These are phyloP conservation scores for Microchirus variegatus DNA, from an alignment of 2,797 vertebrate genomes.

Conservation along the genomic window DNA sequence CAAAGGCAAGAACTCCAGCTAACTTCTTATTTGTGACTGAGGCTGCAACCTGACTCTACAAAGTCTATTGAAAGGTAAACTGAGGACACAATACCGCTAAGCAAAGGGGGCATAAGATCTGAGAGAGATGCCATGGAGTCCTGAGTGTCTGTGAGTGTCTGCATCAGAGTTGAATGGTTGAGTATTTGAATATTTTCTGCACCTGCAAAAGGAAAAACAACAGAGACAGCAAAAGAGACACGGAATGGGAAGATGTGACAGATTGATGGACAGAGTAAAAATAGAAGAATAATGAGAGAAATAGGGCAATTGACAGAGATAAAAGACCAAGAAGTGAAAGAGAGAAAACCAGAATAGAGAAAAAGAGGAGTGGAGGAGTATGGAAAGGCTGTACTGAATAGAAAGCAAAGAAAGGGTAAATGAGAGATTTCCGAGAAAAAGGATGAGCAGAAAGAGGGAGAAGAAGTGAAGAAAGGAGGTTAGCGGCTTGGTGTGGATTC, in stretches of 20 bases:
- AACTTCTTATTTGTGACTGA: slow-evolving; percentile 48
- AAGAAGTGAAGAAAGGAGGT: slow-evolving; percentile 46
- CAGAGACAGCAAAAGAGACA: slow-evolving; percentile 58
- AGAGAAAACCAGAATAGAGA: slow-evolving; percentile 24
- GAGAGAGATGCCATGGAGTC: slow-evolving; percentile 46
- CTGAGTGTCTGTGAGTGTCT: slow-evolving; percentile 29
- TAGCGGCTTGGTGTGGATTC: slow-evolving; percentile 38
- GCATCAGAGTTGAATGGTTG: slow-evolving; percentile 25
- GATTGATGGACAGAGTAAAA: slow-evolving; percentile 37
- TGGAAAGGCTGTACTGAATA: slow-evolving; percentile 39
- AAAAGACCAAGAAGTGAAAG: slow-evolving; percentile 24
- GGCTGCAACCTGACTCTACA: slow-evolving; percentile 46
- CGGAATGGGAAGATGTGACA: slow-evolving; percentile 40
- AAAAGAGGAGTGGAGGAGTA: slow-evolving; percentile 20
- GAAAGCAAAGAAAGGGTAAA: slow-evolving; percentile 25
- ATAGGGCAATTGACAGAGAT: slow-evolving; percentile 17
- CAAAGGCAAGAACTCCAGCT: slow-evolving; percentile 28
- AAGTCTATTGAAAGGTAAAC: slow-evolving; percentile 47
- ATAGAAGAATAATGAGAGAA: slow-evolving; percentile 30
- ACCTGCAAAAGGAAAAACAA: slow-evolving; percentile 69
- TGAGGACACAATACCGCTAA: slow-evolving; percentile 53
- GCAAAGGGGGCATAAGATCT: slow-evolving; percentile 58
- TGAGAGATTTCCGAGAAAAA: slow-evolving; percentile 29
- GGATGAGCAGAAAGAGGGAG: slow-evolving; percentile 28
- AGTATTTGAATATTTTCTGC: slow-evolving; percentile 36